Percentiles rank a stretch among this genome's conserved stretches.
Evolutionary conservation across 2,113 vertebrate genomes (phyloP).

Genomic region (Thamnaconus septentrionalis): DNA sequence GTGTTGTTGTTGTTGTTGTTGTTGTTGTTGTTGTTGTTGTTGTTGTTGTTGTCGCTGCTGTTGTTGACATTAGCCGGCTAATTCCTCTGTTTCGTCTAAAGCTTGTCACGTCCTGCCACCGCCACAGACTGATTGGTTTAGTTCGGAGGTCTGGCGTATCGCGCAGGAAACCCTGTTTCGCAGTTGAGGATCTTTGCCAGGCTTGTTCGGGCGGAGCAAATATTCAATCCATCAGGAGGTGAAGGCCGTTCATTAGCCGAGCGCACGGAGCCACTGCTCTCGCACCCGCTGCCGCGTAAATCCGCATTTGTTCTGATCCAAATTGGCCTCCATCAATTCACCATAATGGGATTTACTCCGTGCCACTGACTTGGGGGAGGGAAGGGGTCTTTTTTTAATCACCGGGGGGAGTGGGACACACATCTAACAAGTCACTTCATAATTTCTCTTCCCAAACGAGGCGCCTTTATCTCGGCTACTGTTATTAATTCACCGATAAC

Average conservation of each 20-base stretch:
- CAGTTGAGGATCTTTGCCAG: slow-evolving; percentile 7
- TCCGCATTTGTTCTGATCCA: slow-evolving; percentile 25
- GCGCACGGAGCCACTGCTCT: slow-evolving; percentile 13
- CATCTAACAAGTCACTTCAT: neutral
- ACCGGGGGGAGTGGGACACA: neutral
- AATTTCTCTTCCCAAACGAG: neutral
- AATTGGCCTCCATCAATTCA: slow-evolving; percentile 51
- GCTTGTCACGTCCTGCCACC: slow-evolving; percentile 28
- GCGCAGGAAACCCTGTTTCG: slow-evolving; percentile 33
- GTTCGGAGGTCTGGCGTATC: slow-evolving; percentile 35
- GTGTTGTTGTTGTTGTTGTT: no score
- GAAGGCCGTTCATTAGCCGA: slow-evolving; percentile 41
- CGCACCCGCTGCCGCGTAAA: slow-evolving; percentile 10
- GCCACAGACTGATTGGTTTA: slow-evolving; percentile 22
- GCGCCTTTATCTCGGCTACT: slow-evolving; percentile 2
- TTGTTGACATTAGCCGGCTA: slow-evolving; percentile 17
- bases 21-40: neutral
- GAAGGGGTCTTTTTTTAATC: neutral
- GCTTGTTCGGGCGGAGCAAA: slow-evolving; percentile 15
- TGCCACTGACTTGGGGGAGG: neutral
- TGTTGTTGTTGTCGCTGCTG: neutral
- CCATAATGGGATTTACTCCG: slow-evolving; percentile 30
- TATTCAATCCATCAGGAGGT: slow-evolving; percentile 41
- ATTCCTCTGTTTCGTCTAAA: slow-evolving; percentile 35
- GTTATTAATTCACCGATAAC: slow-evolving; percentile 6